phyloP scores from a whole-genome alignment of 2,888 invertebrate species.

The Melanargia galathea region DNA sequence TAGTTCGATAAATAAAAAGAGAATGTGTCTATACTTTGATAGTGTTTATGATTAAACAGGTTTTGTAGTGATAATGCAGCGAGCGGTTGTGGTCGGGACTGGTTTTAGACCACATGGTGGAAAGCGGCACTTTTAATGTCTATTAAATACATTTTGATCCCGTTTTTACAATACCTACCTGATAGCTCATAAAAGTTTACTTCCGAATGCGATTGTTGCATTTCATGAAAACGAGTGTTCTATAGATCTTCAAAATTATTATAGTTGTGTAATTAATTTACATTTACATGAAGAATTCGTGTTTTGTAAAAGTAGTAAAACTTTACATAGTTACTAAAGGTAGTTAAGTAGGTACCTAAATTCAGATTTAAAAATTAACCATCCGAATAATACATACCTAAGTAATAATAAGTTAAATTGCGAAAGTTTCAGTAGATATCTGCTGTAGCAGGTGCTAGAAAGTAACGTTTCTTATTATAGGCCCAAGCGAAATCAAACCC shows the following conservation, averaged over 20 bases:
- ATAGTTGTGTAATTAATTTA: neutral
- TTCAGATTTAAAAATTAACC: too few relatives aligned
- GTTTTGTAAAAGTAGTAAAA: neutral
- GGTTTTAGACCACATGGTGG: slow-evolving; percentile 41
- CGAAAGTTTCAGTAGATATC: neutral
- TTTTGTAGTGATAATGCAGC: slow-evolving; percentile 39
- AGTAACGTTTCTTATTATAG: neutral
- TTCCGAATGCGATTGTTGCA: slow-evolving; percentile 8
- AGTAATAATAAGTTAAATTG: neutral
- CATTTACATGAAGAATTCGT: neutral
- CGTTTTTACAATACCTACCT: slow-evolving; percentile 18
- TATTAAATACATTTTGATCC: slow-evolving; percentile 19
- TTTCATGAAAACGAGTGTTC: neutral
- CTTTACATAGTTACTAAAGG: too few relatives aligned
- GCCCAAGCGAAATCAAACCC: neutral
- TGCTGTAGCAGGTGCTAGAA: neutral
- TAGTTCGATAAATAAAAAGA: slow-evolving; percentile 18
- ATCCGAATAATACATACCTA: too few relatives aligned
- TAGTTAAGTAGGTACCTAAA: too few relatives aligned
- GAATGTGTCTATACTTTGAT: slow-evolving; percentile 28
- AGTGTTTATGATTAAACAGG: slow-evolving; percentile 40
- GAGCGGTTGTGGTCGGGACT: slow-evolving; percentile 35
- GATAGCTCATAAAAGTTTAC: neutral
- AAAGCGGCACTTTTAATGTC: slow-evolving; percentile 37
- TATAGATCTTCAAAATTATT: neutral